Evolutionary conservation across 2,113 vertebrate species (phyloP), one percentile per base, ranked within the genome.

Genomic region (sheep (Ovis aries)): DNA sequence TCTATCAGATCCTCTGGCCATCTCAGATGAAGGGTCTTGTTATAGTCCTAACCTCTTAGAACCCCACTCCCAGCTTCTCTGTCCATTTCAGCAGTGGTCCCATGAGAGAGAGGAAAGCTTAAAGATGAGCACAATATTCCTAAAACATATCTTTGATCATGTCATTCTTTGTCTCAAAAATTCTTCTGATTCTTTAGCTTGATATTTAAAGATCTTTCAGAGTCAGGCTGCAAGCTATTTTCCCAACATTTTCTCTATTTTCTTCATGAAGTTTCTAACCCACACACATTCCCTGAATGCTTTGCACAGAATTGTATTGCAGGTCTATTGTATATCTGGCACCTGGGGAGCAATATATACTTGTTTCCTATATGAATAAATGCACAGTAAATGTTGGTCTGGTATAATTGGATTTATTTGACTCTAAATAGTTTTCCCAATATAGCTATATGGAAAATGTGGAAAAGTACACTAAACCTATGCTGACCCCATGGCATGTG

Each of bases 181-280:
- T 94, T 84, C 36, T 85, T 59, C 45, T 62, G n/a, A 62, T 88
- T 60, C 57, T 96, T 97, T 62, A 97, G 36, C 43, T 45, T 95
- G 86, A 87, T 33, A 59, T 19, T 96, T 45, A 90, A 78, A 95
- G 27, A 23, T 53, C 23, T 74, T 86, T 90, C 52, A 88, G 16
- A 62, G 77, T 93, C 33, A 60, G 57, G 13, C 74, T 87, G 59
- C 36, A 94, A 62, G 57, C 40, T 93, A 53, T 50, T 82, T 97
- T 50, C 59, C 27, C 60, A 92, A 64, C 0, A 33, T 88, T 84
- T 45, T n/a, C 45, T 84, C 16, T 81, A 9, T 52, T 93, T 91
- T 48, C 36, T 91, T 40, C 67, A 59, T 90, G 25, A 94, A 84
- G 31, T 4, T 77, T 88, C 86, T 88, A 86, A 93, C 77, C 19